Percentiles rank a stretch among this genome's conserved stretches.
These are phyloP conservation scores for Petrosia ficiformis DNA, from an alignment of 37 sponge, comb jelly and placozoan species.

Conservation along the genomic window DNA sequence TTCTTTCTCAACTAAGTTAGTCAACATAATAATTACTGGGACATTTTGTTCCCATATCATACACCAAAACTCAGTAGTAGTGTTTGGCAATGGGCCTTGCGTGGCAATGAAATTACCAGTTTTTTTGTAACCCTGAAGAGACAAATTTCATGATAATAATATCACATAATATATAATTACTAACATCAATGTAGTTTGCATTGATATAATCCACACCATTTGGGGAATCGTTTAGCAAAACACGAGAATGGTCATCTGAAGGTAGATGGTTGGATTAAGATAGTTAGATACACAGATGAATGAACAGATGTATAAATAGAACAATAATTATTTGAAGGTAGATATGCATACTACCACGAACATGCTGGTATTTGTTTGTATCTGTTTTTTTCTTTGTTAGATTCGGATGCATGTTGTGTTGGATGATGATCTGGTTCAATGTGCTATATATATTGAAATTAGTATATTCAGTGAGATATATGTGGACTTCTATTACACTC, in stretches of 20 bases:
- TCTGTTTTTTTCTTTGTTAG: neutral
- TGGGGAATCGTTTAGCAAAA: constrained; percentile 44
- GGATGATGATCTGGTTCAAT: neutral
- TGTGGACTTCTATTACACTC: neutral
- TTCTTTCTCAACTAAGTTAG: constrained; percentile 59
- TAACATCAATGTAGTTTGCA: constrained; percentile 88
- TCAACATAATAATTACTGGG: constrained; percentile 60
- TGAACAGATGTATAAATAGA: neutral
- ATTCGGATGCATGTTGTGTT: neutral
- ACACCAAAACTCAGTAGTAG: constrained; percentile 22
- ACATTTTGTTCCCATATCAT: constrained; percentile 37
- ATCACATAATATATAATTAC: constrained; percentile 1
- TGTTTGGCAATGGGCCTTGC: constrained; percentile 9
- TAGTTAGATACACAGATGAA: too few species aligned
- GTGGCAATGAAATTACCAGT: constrained; percentile 26
- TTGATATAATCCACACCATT: constrained; percentile 90
- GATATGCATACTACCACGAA: neutral
- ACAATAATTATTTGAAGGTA: neutral
- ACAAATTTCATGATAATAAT: neutral
- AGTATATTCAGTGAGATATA: neutral
- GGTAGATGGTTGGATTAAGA: too few species aligned
- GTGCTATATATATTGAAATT: neutral
- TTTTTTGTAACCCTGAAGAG: constrained; percentile 76
- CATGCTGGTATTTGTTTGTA: neutral
- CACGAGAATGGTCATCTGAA: constrained; percentile 93